Evolutionary conservation across 2,797 vertebrate species (phyloP).

Genomic region (Ispidina lecontei): DNA sequence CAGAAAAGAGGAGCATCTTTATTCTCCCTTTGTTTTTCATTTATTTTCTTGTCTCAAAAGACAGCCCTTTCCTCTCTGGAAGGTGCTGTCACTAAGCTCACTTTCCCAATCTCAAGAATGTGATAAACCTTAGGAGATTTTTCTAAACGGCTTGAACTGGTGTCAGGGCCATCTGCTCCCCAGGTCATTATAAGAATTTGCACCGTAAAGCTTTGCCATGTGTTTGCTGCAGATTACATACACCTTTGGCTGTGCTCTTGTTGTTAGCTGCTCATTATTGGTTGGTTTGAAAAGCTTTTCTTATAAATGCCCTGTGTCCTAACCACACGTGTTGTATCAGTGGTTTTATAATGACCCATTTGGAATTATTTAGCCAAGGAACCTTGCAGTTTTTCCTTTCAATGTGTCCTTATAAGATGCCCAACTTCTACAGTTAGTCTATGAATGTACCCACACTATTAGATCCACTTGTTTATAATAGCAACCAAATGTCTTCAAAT

Average conservation of each 20-base stretch:
- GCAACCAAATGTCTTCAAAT: slow-evolving; percentile 77
- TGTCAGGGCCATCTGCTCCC: slow-evolving; percentile 49
- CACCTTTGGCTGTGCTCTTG: slow-evolving; percentile 53
- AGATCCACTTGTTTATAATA: slow-evolving; percentile 75
- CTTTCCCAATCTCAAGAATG: neutral
- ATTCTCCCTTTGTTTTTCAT: neutral
- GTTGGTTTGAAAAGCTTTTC: slow-evolving; percentile 40
- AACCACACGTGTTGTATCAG: slow-evolving; percentile 42
- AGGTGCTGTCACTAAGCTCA: neutral
- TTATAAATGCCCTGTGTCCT: slow-evolving; percentile 31
- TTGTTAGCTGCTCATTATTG: slow-evolving; percentile 64
- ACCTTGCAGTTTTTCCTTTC: slow-evolving; percentile 61
- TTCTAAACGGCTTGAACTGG: neutral
- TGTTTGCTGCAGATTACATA: slow-evolving; percentile 48
- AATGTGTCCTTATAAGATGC: slow-evolving; percentile 59
- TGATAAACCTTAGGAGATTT: neutral
- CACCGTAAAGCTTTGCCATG: slow-evolving; percentile 52
- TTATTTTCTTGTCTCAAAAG: neutral
- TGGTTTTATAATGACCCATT: slow-evolving; percentile 70
- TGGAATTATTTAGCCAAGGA: slow-evolving; percentile 74
- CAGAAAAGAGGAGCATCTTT: neutral
- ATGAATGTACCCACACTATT: slow-evolving; percentile 68
- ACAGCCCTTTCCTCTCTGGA: neutral
- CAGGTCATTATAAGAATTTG: slow-evolving; percentile 43
- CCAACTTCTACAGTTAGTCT: slow-evolving; percentile 59